A percentile compares a stretch with the other conserved stretches of the same genome.
Conservation (phyloP, 1,140 invertebrate genomes). For the Aplysia californica region DNA sequence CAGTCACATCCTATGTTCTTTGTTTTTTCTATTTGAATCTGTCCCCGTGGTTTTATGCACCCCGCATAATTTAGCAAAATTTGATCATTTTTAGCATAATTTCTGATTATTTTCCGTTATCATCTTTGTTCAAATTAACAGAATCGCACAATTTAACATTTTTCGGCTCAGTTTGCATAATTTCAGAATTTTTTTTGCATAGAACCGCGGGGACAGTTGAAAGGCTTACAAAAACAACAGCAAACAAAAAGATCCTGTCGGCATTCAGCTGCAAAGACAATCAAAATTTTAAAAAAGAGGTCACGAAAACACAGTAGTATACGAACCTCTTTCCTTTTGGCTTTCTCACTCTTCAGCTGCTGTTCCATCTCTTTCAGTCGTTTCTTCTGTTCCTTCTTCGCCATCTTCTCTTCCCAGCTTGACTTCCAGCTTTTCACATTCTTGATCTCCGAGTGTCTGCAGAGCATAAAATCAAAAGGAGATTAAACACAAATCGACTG, state of each 20-base stretch:
- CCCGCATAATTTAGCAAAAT: no score
- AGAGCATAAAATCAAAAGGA: no score
- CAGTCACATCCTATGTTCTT: no score
- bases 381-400: conserved; percentile 35
- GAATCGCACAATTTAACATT: not conserved
- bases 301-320: conserved; percentile 69
- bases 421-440: conserved; percentile 36
- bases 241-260: not conserved
- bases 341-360: conserved; percentile 35
- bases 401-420: conserved; percentile 45
- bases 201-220: no score
- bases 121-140: no score
- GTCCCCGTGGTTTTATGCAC: no score
- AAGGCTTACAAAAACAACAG: not conserved
- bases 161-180: not conserved
- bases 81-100: no score
- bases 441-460: conserved; percentile 38
- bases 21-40: no score
- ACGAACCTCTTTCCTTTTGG: conserved; percentile 40
- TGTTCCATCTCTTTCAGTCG: conserved; percentile 36
- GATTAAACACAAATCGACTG: no score
- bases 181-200: not conserved
- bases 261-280: not conserved
- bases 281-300: not conserved
- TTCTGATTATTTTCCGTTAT: no score